Evolutionary conservation across 2,113 vertebrate species (phyloP).

Genomic region (Apteryx mantelli): DNA sequence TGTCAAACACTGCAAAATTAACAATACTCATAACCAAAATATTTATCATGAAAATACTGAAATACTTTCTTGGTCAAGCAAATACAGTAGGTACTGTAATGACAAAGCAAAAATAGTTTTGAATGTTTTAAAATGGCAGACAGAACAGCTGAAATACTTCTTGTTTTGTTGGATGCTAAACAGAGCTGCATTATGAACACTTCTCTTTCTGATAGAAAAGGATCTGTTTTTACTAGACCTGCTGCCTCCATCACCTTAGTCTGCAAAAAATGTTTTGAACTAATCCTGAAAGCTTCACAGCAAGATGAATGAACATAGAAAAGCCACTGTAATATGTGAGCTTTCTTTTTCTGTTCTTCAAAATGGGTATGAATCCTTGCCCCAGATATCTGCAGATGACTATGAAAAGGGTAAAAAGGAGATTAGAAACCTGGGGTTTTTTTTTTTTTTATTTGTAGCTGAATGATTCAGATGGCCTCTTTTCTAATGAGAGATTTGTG

Average conservation of each 20-base stretch:
- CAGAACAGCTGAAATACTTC: background rate
- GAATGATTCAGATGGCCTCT: background rate
- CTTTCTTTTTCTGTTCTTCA: background rate
- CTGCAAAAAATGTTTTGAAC: background rate
- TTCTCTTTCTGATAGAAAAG: background rate
- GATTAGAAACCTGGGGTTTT: background rate
- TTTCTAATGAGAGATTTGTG: background rate
- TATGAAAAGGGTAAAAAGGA: background rate
- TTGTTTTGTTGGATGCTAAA: slow-evolving; percentile 32
- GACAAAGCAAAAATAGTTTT: background rate
- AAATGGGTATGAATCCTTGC: background rate
- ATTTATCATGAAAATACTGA: background rate
- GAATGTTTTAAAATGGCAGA: background rate
- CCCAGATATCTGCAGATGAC: background rate
- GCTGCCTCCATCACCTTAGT: background rate
- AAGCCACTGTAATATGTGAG: background rate
- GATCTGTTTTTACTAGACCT: slow-evolving; percentile 8
- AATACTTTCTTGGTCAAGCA: background rate
- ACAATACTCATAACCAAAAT: background rate
- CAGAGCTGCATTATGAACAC: background rate
- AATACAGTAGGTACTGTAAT: background rate
- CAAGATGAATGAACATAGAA: slow-evolving; percentile 12
- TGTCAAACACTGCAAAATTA: background rate
- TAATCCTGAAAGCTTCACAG: slow-evolving; percentile 17
- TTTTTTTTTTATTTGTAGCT: background rate